Percentiles rank a stretch among this genome's conserved stretches.
Conservation (phyloP, 2,113 vertebrate genomes). For the Leptosomus discolor region DNA sequence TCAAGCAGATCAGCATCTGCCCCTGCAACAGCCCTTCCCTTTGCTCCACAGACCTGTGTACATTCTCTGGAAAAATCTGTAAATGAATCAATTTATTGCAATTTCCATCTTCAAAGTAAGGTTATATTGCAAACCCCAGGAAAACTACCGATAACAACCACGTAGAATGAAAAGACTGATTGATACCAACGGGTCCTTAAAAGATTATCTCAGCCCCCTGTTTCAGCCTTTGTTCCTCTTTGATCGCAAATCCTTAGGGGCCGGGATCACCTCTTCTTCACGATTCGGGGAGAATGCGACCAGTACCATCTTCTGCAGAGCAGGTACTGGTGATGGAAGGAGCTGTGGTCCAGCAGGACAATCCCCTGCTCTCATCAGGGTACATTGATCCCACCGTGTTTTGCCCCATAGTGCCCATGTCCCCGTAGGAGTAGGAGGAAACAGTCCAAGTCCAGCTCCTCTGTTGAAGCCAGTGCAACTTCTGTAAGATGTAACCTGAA, state of each 20-base stretch:
- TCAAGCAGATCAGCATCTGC: background rate
- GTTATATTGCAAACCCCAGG: background rate
- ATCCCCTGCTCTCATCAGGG: background rate
- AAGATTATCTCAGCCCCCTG: background rate
- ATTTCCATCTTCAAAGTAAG: background rate
- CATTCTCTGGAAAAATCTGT: background rate
- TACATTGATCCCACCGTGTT: accelerated
- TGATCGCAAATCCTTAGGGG: background rate
- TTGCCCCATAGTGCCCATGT: background rate
- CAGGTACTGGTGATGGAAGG: background rate
- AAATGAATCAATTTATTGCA: background rate
- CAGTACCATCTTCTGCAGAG: background rate
- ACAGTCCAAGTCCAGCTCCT: background rate
- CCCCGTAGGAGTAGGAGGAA: background rate
- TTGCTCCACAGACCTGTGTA: background rate
- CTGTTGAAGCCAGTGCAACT: background rate
- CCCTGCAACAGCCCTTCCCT: background rate
- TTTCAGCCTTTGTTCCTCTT: background rate
- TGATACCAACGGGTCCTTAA: background rate
- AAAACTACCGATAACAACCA: background rate
- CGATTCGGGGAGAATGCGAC: background rate
- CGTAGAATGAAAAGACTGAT: background rate
- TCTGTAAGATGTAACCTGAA: background rate
- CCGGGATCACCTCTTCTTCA: background rate
- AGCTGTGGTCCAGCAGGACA: background rate